Conservation (phyloP, 2,888 invertebrate species). For the Amphipoea oculea region DNA sequence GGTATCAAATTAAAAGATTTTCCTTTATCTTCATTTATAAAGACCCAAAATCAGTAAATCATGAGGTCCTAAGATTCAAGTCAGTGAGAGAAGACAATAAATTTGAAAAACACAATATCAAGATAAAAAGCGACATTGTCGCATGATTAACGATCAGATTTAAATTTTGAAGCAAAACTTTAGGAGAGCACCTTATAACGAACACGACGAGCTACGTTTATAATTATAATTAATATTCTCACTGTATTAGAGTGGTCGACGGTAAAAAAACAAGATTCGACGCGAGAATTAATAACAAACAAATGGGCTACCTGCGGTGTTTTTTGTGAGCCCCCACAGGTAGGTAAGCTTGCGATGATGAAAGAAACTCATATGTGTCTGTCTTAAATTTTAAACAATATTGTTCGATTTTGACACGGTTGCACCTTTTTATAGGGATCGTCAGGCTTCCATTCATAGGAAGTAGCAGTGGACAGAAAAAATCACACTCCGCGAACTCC, state of each 20-base stretch:
- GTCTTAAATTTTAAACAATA: conserved; percentile 89
- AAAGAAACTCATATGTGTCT: conserved; percentile 88
- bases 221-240: conserved; percentile 91
- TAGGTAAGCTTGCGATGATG: conserved; percentile 88
- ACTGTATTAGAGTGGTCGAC: conserved; percentile 89
- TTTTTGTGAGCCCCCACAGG: conserved; percentile 89
- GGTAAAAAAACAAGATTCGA: conserved; percentile 87
- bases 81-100: conserved; percentile 74
- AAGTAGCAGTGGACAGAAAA: conserved; percentile 79
- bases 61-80: conserved; percentile 68
- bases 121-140: conserved; percentile 88
- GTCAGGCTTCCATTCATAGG: conserved; percentile 84
- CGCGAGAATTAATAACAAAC: conserved; percentile 91
- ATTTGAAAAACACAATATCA: conserved; percentile 79
- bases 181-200: conserved; percentile 83
- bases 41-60: conserved; percentile 70
- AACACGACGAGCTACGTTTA: conserved; percentile 88
- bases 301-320: conserved; percentile 90
- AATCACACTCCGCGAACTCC: conserved; percentile 68
- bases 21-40: conserved; percentile 48
- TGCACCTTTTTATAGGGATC: conserved; percentile 84
- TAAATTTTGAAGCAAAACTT: conserved; percentile 87
- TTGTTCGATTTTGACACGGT: conserved; percentile 88
- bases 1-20: conserved; percentile 45
- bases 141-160: conserved; percentile 90